phyloP scores from a whole-genome alignment of 2,888 invertebrate genomes.

The Teleiodes luculella region DNA sequence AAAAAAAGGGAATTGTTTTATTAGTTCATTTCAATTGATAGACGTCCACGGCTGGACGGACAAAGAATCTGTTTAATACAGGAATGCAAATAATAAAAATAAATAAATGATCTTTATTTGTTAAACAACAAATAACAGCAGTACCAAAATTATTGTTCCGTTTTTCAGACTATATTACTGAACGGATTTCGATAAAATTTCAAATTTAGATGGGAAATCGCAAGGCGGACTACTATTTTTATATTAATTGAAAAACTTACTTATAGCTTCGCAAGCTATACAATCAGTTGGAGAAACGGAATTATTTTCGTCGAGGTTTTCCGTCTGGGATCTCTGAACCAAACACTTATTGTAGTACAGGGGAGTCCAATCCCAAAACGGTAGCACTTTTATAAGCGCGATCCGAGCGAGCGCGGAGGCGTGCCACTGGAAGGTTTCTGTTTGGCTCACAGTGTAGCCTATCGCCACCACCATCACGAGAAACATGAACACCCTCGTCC shows the following conservation, averaged over 20 bases:
- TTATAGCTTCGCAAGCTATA: constrained; percentile 79
- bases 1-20: no score
- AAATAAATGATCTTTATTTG: no score
- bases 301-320: constrained; percentile 46
- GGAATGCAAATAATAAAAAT: no score
- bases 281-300: constrained; percentile 74
- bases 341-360: constrained; percentile 81
- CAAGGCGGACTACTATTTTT: no score
- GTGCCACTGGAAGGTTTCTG: constrained; percentile 82
- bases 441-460: constrained; percentile 78
- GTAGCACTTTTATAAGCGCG: constrained; percentile 84
- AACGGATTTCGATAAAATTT: no score
- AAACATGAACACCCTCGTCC: constrained; percentile 71
- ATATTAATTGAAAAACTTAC: constrained; percentile 44
- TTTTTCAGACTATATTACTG: no score
- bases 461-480: constrained; percentile 73
- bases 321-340: constrained; percentile 81
- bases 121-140: no score
- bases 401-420: constrained; percentile 84
- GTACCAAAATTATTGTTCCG: no score
- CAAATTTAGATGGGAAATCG: no score
- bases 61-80: no score
- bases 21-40: no score
- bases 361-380: constrained; percentile 90
- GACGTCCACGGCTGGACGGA: no score